Percentiles rank a stretch among this genome's conserved stretches.
These are phyloP conservation scores for Chitala chitala DNA, from an alignment of 2,113 vertebrate species.

Conservation along the genomic window DNA sequence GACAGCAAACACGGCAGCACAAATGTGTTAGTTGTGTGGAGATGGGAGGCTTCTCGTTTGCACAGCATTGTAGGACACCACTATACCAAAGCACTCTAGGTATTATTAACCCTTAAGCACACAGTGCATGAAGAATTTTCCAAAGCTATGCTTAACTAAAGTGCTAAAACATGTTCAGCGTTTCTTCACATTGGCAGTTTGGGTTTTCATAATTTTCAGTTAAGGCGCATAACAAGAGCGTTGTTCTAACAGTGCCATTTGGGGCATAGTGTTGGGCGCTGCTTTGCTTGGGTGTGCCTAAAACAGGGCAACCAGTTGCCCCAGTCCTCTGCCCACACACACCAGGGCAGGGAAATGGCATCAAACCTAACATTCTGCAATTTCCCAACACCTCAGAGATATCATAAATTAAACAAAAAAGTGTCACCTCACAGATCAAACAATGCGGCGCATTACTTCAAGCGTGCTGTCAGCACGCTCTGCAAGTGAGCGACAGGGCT, in stretches of 20 bases:
- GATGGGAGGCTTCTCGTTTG: background rate
- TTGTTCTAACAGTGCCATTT: too few species aligned
- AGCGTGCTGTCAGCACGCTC: conserved; percentile 20
- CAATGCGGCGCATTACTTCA: conserved; percentile 19
- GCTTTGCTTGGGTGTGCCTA: too few species aligned
- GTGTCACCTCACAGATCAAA: conserved; percentile 29
- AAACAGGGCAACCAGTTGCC: background rate
- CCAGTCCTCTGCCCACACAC: background rate
- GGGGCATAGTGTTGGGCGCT: too few species aligned
- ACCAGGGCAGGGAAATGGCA: too few species aligned
- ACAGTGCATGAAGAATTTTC: too few species aligned
- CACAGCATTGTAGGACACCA: background rate
- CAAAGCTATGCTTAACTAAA: too few species aligned
- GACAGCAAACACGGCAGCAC: conserved; percentile 23
- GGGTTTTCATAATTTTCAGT: too few species aligned
- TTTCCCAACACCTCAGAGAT: conserved; percentile 16
- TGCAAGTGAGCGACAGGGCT: background rate
- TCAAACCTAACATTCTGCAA: background rate
- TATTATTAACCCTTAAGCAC: too few species aligned
- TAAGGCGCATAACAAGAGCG: too few species aligned
- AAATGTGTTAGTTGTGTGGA: background rate
- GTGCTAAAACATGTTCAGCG: too few species aligned
- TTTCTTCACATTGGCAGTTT: too few species aligned
- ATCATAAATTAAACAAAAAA: conserved; percentile 28
- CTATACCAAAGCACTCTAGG: background rate